Evolutionary conservation across 1,140 invertebrate species (phyloP).

Genomic region (Stegodyphus mimosarum): DNA sequence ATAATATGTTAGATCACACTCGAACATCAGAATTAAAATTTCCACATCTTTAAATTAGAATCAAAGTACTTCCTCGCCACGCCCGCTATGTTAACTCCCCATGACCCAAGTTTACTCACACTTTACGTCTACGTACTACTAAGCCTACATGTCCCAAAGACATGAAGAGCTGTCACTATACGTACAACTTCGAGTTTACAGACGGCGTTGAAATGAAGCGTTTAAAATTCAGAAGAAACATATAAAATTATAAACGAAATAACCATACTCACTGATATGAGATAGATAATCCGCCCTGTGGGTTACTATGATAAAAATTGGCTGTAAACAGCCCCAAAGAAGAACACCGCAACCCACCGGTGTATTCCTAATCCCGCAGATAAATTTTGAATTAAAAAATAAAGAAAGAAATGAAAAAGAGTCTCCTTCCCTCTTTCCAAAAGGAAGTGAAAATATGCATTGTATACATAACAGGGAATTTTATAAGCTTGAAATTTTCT

Average conservation of each 20-base stretch:
- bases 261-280: conserved; percentile 13
- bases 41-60: not conserved
- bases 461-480: too few species aligned
- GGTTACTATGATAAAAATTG: conserved; percentile 5
- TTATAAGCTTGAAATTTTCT: too few species aligned
- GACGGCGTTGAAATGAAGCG: not conserved
- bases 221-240: not conserved
- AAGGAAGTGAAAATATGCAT: too few species aligned
- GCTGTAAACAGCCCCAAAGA: conserved; percentile 34
- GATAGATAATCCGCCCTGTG: not conserved
- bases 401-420: too few species aligned
- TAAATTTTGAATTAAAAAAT: too few species aligned
- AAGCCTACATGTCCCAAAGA: conserved; percentile 34
- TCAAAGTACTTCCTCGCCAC: conserved; percentile 44
- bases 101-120: conserved; percentile 5
- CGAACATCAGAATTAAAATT: not conserved
- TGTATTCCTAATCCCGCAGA: not conserved
- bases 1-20: not conserved
- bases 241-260: not conserved
- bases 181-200: not conserved
- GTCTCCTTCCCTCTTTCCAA: too few species aligned
- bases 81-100: conserved; percentile 44
- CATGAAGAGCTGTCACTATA: not conserved
- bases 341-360: conserved; percentile 18
- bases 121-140: conserved; percentile 52